Conservation (phyloP, 2,113 vertebrate species). For the Sylvietta virens region DNA sequence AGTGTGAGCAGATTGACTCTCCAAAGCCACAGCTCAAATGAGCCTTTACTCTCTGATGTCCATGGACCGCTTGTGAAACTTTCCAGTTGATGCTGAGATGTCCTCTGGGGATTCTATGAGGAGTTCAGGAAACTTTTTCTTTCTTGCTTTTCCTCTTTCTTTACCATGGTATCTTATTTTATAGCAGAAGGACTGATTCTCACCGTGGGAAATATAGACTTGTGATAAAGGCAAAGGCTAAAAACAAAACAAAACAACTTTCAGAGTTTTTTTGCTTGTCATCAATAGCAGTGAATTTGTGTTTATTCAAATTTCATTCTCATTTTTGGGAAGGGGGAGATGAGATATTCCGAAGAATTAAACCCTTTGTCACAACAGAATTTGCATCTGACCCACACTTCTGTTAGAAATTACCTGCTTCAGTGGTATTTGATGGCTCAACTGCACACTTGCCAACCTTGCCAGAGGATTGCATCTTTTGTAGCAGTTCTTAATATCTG, state of each 20-base stretch:
- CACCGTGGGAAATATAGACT: background rate
- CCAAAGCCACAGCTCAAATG: background rate
- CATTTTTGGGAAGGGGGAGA: background rate
- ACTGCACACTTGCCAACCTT: background rate
- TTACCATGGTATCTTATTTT: background rate
- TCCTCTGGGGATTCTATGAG: background rate
- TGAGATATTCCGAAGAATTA: background rate
- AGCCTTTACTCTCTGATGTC: constrained; percentile 5
- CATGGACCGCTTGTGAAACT: background rate
- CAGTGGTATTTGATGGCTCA: background rate
- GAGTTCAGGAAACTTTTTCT: background rate
- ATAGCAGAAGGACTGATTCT: background rate
- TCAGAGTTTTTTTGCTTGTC: background rate
- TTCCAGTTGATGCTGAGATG: constrained; percentile 38
- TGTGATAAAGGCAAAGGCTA: background rate
- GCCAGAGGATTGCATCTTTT: background rate
- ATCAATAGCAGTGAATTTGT: background rate
- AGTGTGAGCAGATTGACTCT: constrained; percentile 32
- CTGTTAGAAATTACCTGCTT: background rate
- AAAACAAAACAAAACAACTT: background rate
- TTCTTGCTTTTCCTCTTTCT: background rate
- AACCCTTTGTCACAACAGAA: background rate
- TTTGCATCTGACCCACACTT: background rate
- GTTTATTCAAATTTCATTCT: background rate
- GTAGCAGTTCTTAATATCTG: background rate